Base-by-base conservation (phyloP, 2,888 invertebrate genomes). In the Limnephilus rhombicus region DNA sequence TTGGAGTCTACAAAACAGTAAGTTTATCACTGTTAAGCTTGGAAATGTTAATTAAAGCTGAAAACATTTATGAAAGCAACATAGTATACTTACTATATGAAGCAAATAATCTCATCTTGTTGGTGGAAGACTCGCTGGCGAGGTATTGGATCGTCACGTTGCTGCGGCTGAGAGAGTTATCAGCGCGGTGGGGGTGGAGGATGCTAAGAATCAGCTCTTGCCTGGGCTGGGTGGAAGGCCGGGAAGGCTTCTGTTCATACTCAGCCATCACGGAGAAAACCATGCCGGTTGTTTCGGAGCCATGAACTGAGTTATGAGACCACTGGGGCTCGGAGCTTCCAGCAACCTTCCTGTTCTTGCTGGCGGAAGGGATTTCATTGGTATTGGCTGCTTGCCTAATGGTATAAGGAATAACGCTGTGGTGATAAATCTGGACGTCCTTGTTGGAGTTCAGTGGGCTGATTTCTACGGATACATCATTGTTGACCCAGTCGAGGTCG, bases 331-430 rank as follows among this genome's bases (percentile, higher is more conserved):
- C 91, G 94, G 94, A 41, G 94, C 95, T 80, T 83, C 34, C 94
- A 91, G 97, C 95, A 34, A 96, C 93, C 94, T 96, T 96, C 15
- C 96, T 96, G 82, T 95, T 94, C 24, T 95, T 94, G 92, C 96
- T 95, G 90, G 95, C 95, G 13, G 91, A 89, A 53, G 96, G 95
- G 41, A 96, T 94, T 83, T 96, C 96, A 83, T 96, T 94, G 24
- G 95, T 95, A 86, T 97, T 95, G 93, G 97, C 96, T 94, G 97
- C 96, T 94, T 96, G 96, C 93, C 95, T 96, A 1, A 97, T 95
- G n/a, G 97, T 97, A 95, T 97, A 98, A 7, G 98, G 98, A 95
- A 96, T 96, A 1, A 96, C 96, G 94, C 97, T 97, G 95, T 95
- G 96, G 94, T 97, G 97, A 83, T 96, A 94, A 15, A 97, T 94